Base-by-base conservation (phyloP, 2,797 vertebrate genomes). In the Poeciliopsis paucimaculata region DNA sequence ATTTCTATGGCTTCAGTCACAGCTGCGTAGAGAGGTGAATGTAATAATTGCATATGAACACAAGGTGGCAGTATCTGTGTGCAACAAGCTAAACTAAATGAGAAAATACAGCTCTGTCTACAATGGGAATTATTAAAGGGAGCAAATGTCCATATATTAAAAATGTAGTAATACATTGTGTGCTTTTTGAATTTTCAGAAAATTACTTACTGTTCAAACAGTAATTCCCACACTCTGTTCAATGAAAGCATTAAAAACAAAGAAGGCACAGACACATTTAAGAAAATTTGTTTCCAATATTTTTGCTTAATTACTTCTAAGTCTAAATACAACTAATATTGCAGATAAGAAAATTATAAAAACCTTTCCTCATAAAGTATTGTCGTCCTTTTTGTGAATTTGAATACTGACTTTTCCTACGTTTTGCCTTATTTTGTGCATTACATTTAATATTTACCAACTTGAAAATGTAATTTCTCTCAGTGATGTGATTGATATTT, bases 131-230 rank as follows among this genome's bases (percentile, higher is more conserved):
- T 31, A 5, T 0, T 1, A 46, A 53, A 26, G 1, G 51, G 51
- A 53, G 23, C 20, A 26, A 26, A 53, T 53, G 20, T 26, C 51
- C 23, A 53, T 23, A 51, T 51, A 53, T 53, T 53, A 53, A 57
- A 43, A 4, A 57, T 70, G 23, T 23, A 13, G 5, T 72, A 2
- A 20, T 23, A 53, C 4, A 15, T 39, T 6, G 18, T 28, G 7
- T 82, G 26, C 1, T 57, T 72, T 72, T 49, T 55, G 0, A 79
- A 72, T 49, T 41, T 15, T 79, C 49, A 16, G 9, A 87, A 82
- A 49, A 84, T 53, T 81, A 98, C 98, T 99, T 97, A 99, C 98
- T 97, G 94, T 99, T 99, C 88, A 98, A 94, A 95, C 98, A 99
- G 93, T 99, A 97, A 95, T 98, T 98, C 88, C 98, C 98, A 96